Evolutionary conservation across 2,113 vertebrate species (phyloP), one percentile per base, ranked within the genome.

Genomic region (Clupea harengus): DNA sequence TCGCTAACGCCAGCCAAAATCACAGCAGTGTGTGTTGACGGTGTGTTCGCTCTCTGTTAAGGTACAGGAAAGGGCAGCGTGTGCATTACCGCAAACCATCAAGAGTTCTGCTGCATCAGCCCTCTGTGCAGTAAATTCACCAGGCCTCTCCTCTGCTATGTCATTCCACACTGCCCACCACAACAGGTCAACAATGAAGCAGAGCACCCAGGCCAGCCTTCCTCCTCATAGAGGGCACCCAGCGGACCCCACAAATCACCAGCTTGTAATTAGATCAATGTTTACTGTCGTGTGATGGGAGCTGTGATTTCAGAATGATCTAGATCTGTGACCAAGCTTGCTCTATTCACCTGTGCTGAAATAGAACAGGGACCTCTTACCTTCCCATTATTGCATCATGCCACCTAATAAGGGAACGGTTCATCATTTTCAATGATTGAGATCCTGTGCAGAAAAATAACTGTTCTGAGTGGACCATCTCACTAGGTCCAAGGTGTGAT

Each of bases 1-100:
- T 96, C 94, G 95, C 95, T 97, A 95, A 96, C 95, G 95, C 94
- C 93, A 96, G 94, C 94, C 95, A 94, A 78, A 95, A 96, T 95
- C 94, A 94, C 95, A 95, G 95, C 94, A 94, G 93, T 94, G 94
- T 93, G 94, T 95, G 96, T 95, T 95, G 95, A 94, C 94, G 95
- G 94, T 94, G 94, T 94, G 57, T 22, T 81, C 64, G 81, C 45
- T 85, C 85, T 87, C 94, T 94, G 94, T 82, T 72, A 32, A 10
- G 7, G 10, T 78, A 47, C 54, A 84, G 94, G 93, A 92, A 94
- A 95, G 94, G 95, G 92, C 93, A 93, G 75, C 7, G 28, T 72
- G 64, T 94, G 94, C 94, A 96, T 95, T 95, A 95, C 96, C 95
- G 96, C 91, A 94, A 93, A 94, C 95, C 95, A 95, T 96, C 94